Base-by-base conservation (phyloP, 2,888 invertebrate genomes). In the Phragmatobia fuliginosa region DNA sequence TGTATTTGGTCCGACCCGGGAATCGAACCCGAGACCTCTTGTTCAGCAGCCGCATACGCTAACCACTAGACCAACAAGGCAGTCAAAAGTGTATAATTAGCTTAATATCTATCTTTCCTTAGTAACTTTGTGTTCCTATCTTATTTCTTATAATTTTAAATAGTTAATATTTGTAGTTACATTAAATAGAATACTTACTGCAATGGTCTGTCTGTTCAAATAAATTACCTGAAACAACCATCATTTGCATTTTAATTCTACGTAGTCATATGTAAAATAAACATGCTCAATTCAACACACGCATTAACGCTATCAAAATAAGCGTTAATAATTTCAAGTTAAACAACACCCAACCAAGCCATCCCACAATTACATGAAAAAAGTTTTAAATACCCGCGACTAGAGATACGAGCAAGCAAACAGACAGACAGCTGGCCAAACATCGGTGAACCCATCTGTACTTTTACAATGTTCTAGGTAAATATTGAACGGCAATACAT, bases 401-500 rank as follows among this genome's bases (percentile, higher is more conserved):
- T 83, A 81, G 81, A 80, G 78, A 66, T 68, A 73, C 73, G 79
- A 82, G 83, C 82, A 84, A 79, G 81, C 78, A 85, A 71, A 81
- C 81, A 82, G 76, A 81, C 73, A 78, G 76, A 74, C 92, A 92
- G 90, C 92, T 92, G 92, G 78, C 70, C 84, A 91, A 92, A 92
- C 87, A 91, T 74, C 74, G 74, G 64, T 76, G 77, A 81, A 79
- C 71, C 83, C 89, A 83, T 83, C 87, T 89, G 86, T 86, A 83
- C 83, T 86, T 87, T 28, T 65, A 85, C 83, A 88, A 88, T 85
- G 85, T 82, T 87, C 87, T 83, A 79, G 85, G 85, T 82, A 90
- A 91, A 91, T 87, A 92, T 90, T 88, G 83, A 79, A 68, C 82
- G 80, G 73, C 72, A 58, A 82, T 85, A 84, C 87, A 85, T 89